Evolutionary conservation across 35 echinoderm and acorn worm species (phyloP), one percentile per base, ranked within the genome.

Genomic region (Hemicentrotus pulcherrimus): DNA sequence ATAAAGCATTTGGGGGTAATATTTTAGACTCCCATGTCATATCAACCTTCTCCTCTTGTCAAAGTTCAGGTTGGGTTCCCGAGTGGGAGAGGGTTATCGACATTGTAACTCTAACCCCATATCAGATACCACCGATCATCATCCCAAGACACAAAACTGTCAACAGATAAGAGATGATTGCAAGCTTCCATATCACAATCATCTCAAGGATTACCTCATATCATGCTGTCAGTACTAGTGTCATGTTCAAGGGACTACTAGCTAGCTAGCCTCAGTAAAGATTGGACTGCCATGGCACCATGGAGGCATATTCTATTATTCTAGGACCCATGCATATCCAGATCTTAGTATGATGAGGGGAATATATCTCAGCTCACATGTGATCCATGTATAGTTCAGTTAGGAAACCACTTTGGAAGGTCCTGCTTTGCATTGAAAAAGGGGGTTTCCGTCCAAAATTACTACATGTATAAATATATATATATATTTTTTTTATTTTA

Each of bases 181-280:
- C 88, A 33, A 90, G 46, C 88, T n/a, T 41, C 88, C 32, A 47
- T 45, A 90, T 90, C 88, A 90, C 46, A 90, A 90, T 90, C 88
- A 90, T 47, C 88, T 9, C 88, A 90, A 15, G 88, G 88, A 90
- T 90, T 90, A 90, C 32, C 33, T 90, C 88, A 90, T 90, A 90
- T 90, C 88, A 90, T 15, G 31, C 88, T 90, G 88, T 90, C 88
- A 90, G 32, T 47, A 30, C 14, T 32, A 90, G 88, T 90, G 18
- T 90, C 88, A 41, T 90, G 88, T 47, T 90, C 88, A 90, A 90
- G 65, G 65, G 24, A 78, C 65, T 78, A 78, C 28, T 22, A 78
- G 28, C 18, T n/a, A 59, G 52, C 52, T 59, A 22, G 28, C 6
- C 65, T 78, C 6, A 28, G 22, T 28, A 28, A 6, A 55, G 50